Conservation (phyloP, 2,888 invertebrate genomes). For the Leptopilina drosophilae region DNA sequence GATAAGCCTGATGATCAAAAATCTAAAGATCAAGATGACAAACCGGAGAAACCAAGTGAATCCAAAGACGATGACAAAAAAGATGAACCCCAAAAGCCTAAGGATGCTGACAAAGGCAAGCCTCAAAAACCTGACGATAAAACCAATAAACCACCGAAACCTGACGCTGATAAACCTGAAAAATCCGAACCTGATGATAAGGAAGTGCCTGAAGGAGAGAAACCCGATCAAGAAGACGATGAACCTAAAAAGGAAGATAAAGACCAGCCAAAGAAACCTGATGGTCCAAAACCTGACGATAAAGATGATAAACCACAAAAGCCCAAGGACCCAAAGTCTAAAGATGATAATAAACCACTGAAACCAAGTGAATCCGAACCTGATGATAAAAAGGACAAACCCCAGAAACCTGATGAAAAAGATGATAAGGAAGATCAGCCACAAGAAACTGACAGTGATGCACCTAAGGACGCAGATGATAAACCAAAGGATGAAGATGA, state of each 20-base stretch:
- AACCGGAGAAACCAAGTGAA: too few species aligned
- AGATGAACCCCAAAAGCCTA: not conserved
- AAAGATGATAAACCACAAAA: not conserved
- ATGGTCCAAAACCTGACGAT: not conserved
- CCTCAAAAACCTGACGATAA: not conserved
- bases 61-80: constrained; percentile 7
- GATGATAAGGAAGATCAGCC: not conserved
- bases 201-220: too few species aligned
- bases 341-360: not conserved
- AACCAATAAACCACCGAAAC: not conserved
- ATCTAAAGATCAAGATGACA: not conserved
- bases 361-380: not conserved
- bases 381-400: not conserved
- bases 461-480: not conserved
- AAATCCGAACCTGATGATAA: not conserved
- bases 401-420: too few species aligned
- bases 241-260: not conserved
- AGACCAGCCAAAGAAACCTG: not conserved
- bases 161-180: not conserved
- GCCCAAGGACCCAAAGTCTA: not conserved
- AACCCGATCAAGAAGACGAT: not conserved
- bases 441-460: not conserved
- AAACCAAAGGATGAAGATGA: not conserved
- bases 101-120: not conserved
- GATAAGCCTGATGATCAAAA: too few species aligned